Conservation (phyloP, 1,140 invertebrate genomes). For the Hormaphis cornu region DNA sequence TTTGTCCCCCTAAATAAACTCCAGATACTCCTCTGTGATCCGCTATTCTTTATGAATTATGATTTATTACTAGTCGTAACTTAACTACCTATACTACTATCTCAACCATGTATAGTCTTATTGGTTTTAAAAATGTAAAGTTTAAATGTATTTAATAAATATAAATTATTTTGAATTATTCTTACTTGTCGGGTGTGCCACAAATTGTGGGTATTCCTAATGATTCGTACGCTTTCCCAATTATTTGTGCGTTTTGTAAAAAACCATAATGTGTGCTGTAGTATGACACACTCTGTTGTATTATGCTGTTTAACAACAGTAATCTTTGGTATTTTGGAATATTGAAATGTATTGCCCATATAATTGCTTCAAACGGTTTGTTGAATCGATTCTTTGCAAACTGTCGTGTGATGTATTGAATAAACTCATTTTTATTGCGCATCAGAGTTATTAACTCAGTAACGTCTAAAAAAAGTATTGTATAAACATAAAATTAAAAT, state of each 20-base stretch:
- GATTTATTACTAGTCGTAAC: no score
- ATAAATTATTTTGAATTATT: no score
- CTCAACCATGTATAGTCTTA: no score
- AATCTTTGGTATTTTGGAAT: neutral
- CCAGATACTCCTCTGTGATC: no score
- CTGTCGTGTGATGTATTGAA: neutral
- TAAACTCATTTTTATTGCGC: neutral
- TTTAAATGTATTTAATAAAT: no score
- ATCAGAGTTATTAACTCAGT: neutral
- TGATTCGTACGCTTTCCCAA: neutral
- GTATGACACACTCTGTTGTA: neutral
- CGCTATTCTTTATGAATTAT: no score
- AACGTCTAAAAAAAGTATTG: neutral
- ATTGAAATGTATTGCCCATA: constrained; percentile 28
- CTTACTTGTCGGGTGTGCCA: constrained; percentile 7
- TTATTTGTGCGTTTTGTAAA: constrained; percentile 9
- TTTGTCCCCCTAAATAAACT: no score
- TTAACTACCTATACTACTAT: no score
- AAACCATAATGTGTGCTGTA: neutral
- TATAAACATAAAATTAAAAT: no score
- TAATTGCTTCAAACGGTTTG: neutral
- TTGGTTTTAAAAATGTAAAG: no score
- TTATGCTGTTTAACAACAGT: neutral
- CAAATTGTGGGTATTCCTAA: constrained; percentile 22
- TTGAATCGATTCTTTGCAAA: neutral